These are phyloP conservation scores for Folsomia manolachei DNA, from an alignment of 2,888 invertebrate genomes.

Conservation along the genomic window DNA sequence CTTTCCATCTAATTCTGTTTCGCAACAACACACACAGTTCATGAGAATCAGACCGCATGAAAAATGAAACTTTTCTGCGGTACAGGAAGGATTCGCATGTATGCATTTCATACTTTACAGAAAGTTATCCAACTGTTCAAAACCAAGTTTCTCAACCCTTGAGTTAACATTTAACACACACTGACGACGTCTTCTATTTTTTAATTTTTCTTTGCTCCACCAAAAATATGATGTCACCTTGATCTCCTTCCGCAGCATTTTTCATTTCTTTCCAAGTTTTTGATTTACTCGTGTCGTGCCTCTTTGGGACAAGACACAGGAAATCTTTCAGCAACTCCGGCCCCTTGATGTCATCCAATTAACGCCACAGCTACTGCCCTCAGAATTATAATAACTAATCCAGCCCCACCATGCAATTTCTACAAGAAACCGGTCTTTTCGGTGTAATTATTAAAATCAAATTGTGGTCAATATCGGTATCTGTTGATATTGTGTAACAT, in stretches of 20 bases:
- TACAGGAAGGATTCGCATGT: not conserved
- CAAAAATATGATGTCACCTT: conserved; percentile 30
- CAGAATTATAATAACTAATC: not conserved
- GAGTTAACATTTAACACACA: not conserved
- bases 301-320: not conserved
- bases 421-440: too few species aligned
- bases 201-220: conserved; percentile 26
- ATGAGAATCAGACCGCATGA: conserved; percentile 4
- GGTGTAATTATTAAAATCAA: too few species aligned
- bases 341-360: conserved; percentile 1
- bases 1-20: too few species aligned
- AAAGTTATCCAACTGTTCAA: too few species aligned
- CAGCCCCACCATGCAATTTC: too few species aligned
- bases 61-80: conserved; percentile 9
- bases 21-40: not conserved
- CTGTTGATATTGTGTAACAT: too few species aligned
- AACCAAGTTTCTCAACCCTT: too few species aligned
- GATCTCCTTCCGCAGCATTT: conserved; percentile 13
- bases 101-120: too few species aligned
- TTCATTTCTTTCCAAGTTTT: not conserved
- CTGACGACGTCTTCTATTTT: not conserved
- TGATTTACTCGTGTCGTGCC: not conserved
- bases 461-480: too few species aligned
- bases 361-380: not conserved
- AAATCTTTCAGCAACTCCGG: not conserved